phyloP scores from a whole-genome alignment of 2,113 vertebrate species.

The Catharus bicknelli region DNA sequence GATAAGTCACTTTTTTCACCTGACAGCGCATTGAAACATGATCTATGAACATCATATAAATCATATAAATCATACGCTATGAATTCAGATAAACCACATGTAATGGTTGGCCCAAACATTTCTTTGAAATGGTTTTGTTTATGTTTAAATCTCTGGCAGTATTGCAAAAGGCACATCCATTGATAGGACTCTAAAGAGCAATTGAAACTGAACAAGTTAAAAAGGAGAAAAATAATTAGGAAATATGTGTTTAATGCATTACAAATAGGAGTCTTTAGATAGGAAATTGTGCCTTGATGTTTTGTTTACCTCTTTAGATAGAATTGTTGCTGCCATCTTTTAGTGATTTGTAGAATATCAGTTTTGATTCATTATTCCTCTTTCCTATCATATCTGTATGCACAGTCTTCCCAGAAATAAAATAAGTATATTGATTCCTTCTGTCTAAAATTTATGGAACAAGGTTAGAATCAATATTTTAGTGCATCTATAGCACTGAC shows the following conservation, averaged over 20 bases:
- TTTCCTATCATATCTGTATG: neutral
- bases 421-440: conserved; percentile 2
- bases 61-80: no score
- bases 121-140: neutral
- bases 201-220: neutral
- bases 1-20: neutral
- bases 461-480: neutral
- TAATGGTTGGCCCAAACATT: neutral
- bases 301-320: neutral
- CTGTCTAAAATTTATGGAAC: neutral
- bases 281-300: neutral
- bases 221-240: neutral
- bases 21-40: neutral
- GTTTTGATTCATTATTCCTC: neutral
- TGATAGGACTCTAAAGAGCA: neutral
- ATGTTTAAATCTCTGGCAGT: neutral
- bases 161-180: neutral
- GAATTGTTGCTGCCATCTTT: neutral
- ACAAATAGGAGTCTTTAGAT: neutral
- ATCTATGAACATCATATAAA: neutral
- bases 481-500: neutral
- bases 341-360: neutral
- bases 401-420: conserved; percentile 17
- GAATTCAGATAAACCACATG: neutral
- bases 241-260: neutral